Percentiles rank a stretch among this genome's conserved stretches.
Conservation (phyloP, 2,888 invertebrate species). For the Melinaea menophilus region DNA sequence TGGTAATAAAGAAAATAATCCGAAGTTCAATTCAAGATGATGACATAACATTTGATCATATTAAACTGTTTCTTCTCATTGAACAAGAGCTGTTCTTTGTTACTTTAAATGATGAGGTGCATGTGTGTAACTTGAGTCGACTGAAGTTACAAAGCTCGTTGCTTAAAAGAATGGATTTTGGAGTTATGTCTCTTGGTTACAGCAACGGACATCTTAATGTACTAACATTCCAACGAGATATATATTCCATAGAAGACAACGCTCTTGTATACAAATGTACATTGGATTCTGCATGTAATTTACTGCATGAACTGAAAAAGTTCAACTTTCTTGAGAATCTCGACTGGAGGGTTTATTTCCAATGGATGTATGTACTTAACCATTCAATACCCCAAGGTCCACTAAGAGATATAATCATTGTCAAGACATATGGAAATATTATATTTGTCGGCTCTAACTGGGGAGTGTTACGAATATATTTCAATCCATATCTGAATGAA, state of each 20-base stretch:
- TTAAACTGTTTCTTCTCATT: constrained; percentile 46
- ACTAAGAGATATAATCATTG: constrained; percentile 47
- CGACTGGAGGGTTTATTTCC: constrained; percentile 56
- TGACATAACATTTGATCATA: constrained; percentile 41
- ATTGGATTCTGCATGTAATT: constrained; percentile 40
- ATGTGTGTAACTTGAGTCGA: constrained; percentile 37
- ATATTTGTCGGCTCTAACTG: constrained; percentile 58
- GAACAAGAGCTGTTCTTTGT: constrained; percentile 45
- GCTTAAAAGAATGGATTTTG: constrained; percentile 37
- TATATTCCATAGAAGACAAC: constrained; percentile 41
- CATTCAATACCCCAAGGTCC: constrained; percentile 48
- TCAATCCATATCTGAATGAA: constrained; percentile 47
- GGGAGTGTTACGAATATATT: constrained; percentile 57
- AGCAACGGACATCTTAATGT: constrained; percentile 40
- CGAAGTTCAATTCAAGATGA: constrained; percentile 28
- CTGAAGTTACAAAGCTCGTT: constrained; percentile 29
- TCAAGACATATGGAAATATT: constrained; percentile 54
- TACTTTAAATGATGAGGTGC: constrained; percentile 46
- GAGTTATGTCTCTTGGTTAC: constrained; percentile 49
- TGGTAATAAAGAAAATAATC: constrained; percentile 41
- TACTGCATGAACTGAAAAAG: constrained; percentile 40
- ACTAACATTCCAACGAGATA: constrained; percentile 47
- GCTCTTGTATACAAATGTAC: constrained; percentile 35
- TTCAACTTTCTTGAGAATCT: constrained; percentile 56
- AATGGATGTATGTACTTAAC: constrained; percentile 52